Base-by-base conservation (phyloP, 2,797 vertebrate species). In the Tamandua tetradactyla region DNA sequence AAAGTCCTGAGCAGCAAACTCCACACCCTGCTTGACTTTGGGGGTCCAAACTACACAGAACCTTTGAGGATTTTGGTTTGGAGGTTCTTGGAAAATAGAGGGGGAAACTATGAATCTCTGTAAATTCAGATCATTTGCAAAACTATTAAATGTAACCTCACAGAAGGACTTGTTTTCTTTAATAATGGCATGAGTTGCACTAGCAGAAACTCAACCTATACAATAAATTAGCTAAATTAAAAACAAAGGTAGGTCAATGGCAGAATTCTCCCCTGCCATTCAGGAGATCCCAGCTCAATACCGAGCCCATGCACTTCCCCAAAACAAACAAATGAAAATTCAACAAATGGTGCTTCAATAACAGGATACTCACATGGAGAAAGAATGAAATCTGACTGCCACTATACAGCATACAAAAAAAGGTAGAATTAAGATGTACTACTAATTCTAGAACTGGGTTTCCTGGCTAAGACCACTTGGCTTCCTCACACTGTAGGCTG, bases 71-170 rank as follows among this genome's bases (percentile, higher is more conserved):
- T 11, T 1, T 35, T n/a, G 27, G 10, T 42, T n/a, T 52, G 8
- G 5, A 64, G 88, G 25, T 11, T 18, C 62, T 89, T 42, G 14
- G 23, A 59, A 86, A 74, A 72, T 59, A 64, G 82, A 87, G 42
- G 62, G 1, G 20, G 23, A 15, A 18, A 55, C 59, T 42, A 14
- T 42, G 5, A 85, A n/a, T n/a, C 35, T 83, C 1, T 27, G 37
- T 78, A 92, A 86, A 90, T 71, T 86, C 32, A n/a, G 23, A 68
- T 85, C 44, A 87, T 40, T 25, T 75, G 32, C 40, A 89, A 97
- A 91, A 57, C 22, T 78, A 78, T 61, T 87, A 57, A 76, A 35
- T 6, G 15, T 57, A 83, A 55, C 62, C 59, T 75, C 68, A 86
- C 23, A 81, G 22, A 81, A 62, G 9, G 23, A 10, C 72, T 80